A percentile compares a stretch with the other conserved stretches of the same genome.
These are phyloP conservation scores for Helogale parvula DNA, from an alignment of 2,113 vertebrate species.

Conservation along the genomic window DNA sequence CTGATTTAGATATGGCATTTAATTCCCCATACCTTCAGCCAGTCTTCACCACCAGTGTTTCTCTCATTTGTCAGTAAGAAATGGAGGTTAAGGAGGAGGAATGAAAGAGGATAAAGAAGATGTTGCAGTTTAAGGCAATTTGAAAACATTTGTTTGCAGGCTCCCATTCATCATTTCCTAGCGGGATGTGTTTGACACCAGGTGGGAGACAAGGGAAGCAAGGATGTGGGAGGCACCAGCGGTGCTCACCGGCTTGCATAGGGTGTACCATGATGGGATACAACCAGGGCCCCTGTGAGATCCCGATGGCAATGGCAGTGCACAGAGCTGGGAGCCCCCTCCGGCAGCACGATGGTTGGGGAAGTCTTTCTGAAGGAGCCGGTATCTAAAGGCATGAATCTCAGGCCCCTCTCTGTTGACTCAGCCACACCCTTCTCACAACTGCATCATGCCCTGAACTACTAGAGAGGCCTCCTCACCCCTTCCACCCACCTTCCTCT, in stretches of 20 bases:
- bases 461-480: fast-evolving
- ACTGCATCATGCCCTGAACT: background rate
- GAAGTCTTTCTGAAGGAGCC: background rate
- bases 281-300: fast-evolving
- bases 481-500: fast-evolving
- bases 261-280: too few relatives aligned
- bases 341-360: fast-evolving
- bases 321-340: background rate
- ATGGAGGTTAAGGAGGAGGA: background rate
- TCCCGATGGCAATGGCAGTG: fast-evolving
- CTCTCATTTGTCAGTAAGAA: background rate
- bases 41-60: background rate
- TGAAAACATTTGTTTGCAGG: background rate
- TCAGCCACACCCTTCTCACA: fast-evolving
- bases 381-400: background rate
- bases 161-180: background rate
- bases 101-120: background rate
- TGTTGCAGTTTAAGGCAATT: too few relatives aligned
- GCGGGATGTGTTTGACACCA: fast-evolving
- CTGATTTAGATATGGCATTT: background rate
- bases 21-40: background rate
- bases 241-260: too few relatives aligned
- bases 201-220: fast-evolving
- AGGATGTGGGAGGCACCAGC: fast-evolving
- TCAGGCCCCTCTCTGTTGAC: background rate